Conservation (phyloP, 1,140 invertebrate species). For the Drosophila nebulosa region DNA sequence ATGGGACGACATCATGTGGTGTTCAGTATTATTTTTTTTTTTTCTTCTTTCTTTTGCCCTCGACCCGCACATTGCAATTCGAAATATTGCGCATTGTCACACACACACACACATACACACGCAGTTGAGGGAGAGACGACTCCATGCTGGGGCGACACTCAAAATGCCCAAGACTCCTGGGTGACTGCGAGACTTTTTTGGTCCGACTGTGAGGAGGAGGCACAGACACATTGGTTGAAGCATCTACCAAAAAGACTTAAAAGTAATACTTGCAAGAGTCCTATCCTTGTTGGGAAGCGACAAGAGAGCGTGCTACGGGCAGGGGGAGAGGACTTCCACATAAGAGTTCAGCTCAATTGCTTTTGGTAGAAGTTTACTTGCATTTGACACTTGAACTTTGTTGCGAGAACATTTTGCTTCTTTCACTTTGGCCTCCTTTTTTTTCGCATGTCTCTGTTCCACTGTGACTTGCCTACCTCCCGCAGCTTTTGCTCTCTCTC, state of each 20-base stretch:
- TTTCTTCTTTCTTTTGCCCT: slow-evolving; percentile 18
- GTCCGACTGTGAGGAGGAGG: too few species aligned
- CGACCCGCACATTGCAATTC: slow-evolving; percentile 70
- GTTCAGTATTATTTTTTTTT: slow-evolving; percentile 23
- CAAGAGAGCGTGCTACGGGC: too few species aligned
- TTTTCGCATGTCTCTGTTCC: background rate
- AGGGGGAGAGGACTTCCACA: too few species aligned
- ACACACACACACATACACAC: slow-evolving; percentile 40
- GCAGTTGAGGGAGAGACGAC: slow-evolving; percentile 18
- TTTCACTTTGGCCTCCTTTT: background rate
- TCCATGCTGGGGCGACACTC: slow-evolving; percentile 71
- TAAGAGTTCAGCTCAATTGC: background rate
- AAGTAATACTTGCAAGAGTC: background rate
- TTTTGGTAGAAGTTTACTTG: background rate
- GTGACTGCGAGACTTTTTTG: slow-evolving; percentile 11
- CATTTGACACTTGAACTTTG: background rate
- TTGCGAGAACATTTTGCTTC: background rate
- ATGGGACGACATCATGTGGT: slow-evolving; percentile 66
- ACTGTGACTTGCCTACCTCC: slow-evolving; percentile 35
- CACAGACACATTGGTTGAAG: background rate
- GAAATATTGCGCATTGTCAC: slow-evolving; percentile 73
- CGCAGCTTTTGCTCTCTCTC: slow-evolving; percentile 36
- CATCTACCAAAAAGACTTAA: background rate
- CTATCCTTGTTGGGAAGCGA: background rate
- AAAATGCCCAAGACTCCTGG: slow-evolving; percentile 38